phyloP scores from a whole-genome alignment of 2,888 invertebrate species.

The Pollenia angustigena region DNA sequence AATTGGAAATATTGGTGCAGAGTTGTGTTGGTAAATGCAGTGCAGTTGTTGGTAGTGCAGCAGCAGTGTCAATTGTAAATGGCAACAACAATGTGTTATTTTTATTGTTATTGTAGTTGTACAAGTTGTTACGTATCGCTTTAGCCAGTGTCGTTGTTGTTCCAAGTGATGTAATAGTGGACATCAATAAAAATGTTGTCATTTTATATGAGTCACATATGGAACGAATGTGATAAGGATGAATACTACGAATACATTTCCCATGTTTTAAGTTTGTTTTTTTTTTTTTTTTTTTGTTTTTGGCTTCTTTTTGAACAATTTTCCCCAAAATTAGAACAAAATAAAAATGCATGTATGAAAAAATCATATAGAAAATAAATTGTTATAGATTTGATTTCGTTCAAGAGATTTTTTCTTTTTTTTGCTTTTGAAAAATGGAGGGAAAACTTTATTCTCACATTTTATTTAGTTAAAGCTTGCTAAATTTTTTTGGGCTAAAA shows the following conservation, averaged over 20 bases:
- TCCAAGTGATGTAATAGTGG: slow-evolving; percentile 61
- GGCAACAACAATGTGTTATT: slow-evolving; percentile 39
- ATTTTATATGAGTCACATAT: slow-evolving; percentile 58
- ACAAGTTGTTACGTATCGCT: slow-evolving; percentile 7
- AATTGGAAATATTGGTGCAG: slow-evolving; percentile 21
- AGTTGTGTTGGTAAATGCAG: slow-evolving; percentile 7
- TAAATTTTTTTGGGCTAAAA: not conserved
- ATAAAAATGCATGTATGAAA: not conserved
- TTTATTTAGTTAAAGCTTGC: not conserved
- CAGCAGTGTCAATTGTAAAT: slow-evolving; percentile 41
- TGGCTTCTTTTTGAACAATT: slow-evolving; percentile 10
- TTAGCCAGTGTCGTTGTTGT: not conserved
- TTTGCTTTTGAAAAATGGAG: not conserved
- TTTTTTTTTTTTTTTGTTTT: slow-evolving; percentile 18
- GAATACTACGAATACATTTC: slow-evolving; percentile 4
- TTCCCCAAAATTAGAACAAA: slow-evolving; percentile 27
- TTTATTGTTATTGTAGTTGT: slow-evolving; percentile 24
- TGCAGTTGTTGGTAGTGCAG: slow-evolving; percentile 20
- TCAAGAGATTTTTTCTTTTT: not conserved
- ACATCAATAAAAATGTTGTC: slow-evolving; percentile 68
- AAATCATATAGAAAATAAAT: slow-evolving; percentile 41
- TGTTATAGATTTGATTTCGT: slow-evolving; percentile 40
- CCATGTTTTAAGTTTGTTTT: slow-evolving; percentile 2
- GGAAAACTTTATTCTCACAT: slow-evolving; percentile 8
- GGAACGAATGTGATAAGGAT: slow-evolving; percentile 53